These are phyloP conservation scores for Salvelinus alpinus DNA, from an alignment of 2,113 vertebrate species.

Conservation along the genomic window DNA sequence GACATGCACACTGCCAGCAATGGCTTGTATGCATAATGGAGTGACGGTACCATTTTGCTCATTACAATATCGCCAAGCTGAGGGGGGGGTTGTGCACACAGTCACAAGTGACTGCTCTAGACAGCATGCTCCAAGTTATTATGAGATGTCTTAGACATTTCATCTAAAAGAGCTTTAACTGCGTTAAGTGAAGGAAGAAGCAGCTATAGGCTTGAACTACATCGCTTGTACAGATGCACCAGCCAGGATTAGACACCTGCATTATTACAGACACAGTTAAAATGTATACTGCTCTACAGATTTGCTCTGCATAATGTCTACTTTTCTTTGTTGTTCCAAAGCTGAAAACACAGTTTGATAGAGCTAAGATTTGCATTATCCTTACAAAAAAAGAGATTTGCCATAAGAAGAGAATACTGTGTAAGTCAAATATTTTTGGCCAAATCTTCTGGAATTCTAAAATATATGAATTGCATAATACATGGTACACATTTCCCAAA, in stretches of 20 bases:
- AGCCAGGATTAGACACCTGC: conserved; percentile 96
- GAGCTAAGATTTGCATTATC: conserved; percentile 49
- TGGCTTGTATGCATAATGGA: conserved; percentile 98
- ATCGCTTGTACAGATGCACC: conserved; percentile 90
- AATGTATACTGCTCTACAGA: conserved; percentile 77
- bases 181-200: conserved; percentile 90
- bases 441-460: too few relatives aligned
- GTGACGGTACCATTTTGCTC: conserved; percentile 92
- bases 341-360: conserved; percentile 50
- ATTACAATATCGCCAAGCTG: conserved; percentile 94
- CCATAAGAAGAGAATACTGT: background rate
- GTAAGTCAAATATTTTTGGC: background rate
- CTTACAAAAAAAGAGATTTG: too few relatives aligned
- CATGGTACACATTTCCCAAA: too few relatives aligned
- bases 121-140: conserved; percentile 99
- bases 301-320: conserved; percentile 57
- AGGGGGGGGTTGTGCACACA: conserved; percentile 87
- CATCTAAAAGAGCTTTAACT: conserved; percentile 99
- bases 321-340: conserved; percentile 58
- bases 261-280: conserved; percentile 87
- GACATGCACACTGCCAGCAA: conserved; percentile 92
- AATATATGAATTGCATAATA: too few relatives aligned
- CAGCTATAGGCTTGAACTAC: conserved; percentile 96
- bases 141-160: conserved; percentile 99
- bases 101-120: conserved; percentile 99